A percentile compares a stretch with the other conserved stretches of the same genome.
Evolutionary conservation across 2,113 vertebrate genomes (phyloP).

Genomic region (Pseudorectes ferrugineus): DNA sequence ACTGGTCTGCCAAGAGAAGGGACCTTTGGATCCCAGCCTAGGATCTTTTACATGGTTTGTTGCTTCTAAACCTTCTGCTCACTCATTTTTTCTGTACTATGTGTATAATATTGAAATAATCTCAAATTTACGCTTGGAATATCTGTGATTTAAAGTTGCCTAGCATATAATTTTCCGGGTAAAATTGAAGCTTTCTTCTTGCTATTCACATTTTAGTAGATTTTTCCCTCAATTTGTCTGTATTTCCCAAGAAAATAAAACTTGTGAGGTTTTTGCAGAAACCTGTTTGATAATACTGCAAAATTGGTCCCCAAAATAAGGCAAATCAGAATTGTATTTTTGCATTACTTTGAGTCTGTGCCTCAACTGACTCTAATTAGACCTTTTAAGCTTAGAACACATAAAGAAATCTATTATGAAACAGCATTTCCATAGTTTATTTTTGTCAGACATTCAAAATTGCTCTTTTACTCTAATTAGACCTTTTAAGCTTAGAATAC

Average conservation of each 20-base stretch:
- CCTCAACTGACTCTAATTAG: background rate
- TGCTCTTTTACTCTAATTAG: background rate
- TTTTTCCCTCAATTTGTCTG: background rate
- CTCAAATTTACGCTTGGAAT: background rate
- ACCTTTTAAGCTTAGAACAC: background rate
- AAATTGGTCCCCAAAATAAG: background rate
- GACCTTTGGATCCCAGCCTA: background rate
- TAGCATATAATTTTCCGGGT: background rate
- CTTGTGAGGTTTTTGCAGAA: background rate
- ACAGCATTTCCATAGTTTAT: background rate
- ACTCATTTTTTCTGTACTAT: accelerated
- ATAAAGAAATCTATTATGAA: background rate
- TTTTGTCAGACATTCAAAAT: background rate
- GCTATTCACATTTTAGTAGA: background rate
- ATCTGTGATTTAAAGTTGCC: background rate
- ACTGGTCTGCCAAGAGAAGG: too few relatives aligned
- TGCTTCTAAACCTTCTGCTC: background rate
- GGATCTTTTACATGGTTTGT: background rate
- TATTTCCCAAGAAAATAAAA: background rate
- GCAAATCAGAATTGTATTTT: background rate
- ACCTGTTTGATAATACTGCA: background rate
- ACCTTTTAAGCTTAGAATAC: background rate
- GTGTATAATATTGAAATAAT: background rate
- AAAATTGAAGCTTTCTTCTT: background rate
- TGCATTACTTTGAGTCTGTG: background rate